These are phyloP conservation scores for Andricus curvator DNA, from an alignment of 2,888 invertebrate species.

Conservation along the genomic window DNA sequence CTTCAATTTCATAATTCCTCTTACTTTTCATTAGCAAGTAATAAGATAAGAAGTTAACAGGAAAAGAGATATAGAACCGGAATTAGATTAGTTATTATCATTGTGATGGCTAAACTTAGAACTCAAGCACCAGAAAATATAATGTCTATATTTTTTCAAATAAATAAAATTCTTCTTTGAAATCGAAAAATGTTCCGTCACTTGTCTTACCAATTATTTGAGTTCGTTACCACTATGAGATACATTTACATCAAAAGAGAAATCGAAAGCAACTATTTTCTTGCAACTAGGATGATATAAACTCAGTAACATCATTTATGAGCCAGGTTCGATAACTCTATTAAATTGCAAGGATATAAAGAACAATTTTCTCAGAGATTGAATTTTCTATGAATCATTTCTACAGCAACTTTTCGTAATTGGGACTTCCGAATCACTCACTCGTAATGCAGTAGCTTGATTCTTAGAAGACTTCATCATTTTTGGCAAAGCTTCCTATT, in stretches of 20 bases:
- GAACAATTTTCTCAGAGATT: background rate
- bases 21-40: background rate
- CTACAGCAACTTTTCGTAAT: background rate
- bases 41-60: conserved; percentile 12
- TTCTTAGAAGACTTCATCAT: background rate
- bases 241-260: conserved; percentile 24
- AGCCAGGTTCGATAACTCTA: background rate
- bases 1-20: background rate
- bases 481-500: background rate
- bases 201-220: background rate
- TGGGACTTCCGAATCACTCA: background rate
- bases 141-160: background rate
- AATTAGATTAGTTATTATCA: conserved; percentile 15
- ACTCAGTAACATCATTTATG: background rate
- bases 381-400: background rate
- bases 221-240: background rate
- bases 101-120: background rate
- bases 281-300: conserved; percentile 18
- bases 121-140: background rate
- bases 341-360: background rate
- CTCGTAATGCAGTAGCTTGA: no score
- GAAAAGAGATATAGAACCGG: conserved; percentile 27
- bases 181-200: background rate
- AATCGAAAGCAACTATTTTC: conserved; percentile 23
- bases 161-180: background rate